phyloP scores from a whole-genome alignment of 2,888 invertebrate species.

The Metacarcinus magister region DNA sequence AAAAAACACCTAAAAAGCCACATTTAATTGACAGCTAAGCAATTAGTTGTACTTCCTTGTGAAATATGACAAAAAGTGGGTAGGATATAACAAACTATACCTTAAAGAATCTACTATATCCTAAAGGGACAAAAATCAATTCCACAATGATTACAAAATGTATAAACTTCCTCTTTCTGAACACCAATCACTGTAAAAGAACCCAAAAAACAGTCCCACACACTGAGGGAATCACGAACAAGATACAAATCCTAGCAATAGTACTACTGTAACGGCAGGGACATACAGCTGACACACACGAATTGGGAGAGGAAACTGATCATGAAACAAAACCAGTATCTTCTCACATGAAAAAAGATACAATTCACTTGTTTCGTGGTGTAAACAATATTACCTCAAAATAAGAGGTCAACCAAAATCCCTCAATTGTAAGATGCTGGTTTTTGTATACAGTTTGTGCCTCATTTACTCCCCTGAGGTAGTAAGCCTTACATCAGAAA shows the following conservation, averaged over 20 bases:
- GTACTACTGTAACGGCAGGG: not conserved
- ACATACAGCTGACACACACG: not conserved
- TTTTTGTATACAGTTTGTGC: not conserved
- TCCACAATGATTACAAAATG: not conserved
- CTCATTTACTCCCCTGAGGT: slow-evolving; percentile 12
- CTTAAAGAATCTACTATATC: not conserved
- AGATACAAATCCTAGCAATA: not conserved
- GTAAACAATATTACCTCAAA: not conserved
- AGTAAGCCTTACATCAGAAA: slow-evolving; percentile 53
- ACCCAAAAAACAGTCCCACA: not conserved
- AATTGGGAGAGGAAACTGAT: not conserved
- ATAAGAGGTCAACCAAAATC: not conserved
- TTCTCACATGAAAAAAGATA: not conserved
- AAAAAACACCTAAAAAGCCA: not conserved
- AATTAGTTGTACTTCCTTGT: not conserved
- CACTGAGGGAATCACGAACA: not conserved
- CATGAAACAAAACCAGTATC: not conserved
- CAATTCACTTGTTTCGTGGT: not conserved
- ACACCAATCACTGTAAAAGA: not conserved
- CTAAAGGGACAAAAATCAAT: not conserved
- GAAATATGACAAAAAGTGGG: not conserved
- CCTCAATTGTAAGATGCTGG: slow-evolving; percentile 28
- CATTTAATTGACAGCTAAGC: not conserved
- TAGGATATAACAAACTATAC: not conserved
- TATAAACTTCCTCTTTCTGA: not conserved